Evolutionary conservation across 2,888 invertebrate genomes (phyloP), one percentile per base, ranked within the genome.

Genomic region (Lithophane leautieri): DNA sequence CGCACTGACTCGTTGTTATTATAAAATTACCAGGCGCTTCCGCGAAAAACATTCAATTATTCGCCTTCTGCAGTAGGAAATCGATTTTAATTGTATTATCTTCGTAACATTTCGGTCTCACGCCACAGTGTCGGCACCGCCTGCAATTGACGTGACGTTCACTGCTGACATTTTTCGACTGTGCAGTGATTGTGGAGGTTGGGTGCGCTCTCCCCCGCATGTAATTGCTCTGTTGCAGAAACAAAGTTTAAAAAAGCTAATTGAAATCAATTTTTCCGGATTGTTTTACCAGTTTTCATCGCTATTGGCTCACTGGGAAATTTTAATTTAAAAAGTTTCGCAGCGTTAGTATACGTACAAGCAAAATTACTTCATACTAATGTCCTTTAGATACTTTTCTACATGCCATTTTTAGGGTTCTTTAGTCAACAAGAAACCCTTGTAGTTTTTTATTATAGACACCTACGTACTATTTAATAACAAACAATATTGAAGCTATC

Each of bases 21-120:
- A 63, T n/a, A 14, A 73, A 80, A 42, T 12, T 16, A 14, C 2
- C 34, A 78, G 81, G 81, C 62, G 42, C 42, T 62, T 22, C 22
- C 3, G 4, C 14, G 8, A 19, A 4, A n/a, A 47, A n/a, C 42
- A 22, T 52, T n/a, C 8, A 44, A 25, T 40, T 40, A 54, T 70
- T 70, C 28, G 16, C 40, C 8, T 62, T 28, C n/a, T 34, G 28
- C 16, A 16, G 16, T 34, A 9, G 61, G 4, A 69, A 54, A n/a
- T 6, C 4, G 19, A 40, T n/a, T 52, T 22, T 16, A 40, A 47
- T 25, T 25, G 8, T 16, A 4, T 28, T 28, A 0, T 50, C 75
- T 25, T 44, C 1, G 25, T 63, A 62, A 25, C 0, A 47, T 52
- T 40, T 44, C 7, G 14, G 25, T 25, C 19, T 6, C 47, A 47